Conservation (phyloP, 2,797 vertebrate species). For the Columba guinea region DNA sequence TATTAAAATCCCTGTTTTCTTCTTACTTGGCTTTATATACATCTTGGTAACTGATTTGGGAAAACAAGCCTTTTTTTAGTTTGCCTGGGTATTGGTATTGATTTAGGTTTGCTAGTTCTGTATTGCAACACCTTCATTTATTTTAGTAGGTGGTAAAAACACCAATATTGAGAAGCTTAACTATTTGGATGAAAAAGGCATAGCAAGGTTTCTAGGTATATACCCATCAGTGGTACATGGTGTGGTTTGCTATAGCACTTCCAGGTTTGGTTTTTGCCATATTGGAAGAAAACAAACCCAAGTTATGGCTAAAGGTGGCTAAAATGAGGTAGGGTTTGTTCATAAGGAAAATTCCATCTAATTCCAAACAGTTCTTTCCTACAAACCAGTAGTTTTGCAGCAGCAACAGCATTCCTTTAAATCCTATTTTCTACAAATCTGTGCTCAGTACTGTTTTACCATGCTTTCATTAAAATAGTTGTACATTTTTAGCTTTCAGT, state of each 20-base stretch:
- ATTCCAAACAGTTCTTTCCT: neutral
- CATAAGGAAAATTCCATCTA: neutral
- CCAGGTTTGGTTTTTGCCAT: neutral
- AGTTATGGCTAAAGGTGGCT: neutral
- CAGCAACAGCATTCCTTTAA: neutral
- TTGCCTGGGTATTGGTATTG: neutral
- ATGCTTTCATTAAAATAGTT: neutral
- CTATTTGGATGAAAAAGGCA: neutral
- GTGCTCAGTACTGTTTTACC: neutral
- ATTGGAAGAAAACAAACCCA: neutral
- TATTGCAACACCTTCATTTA: neutral
- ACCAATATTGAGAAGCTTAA: neutral
- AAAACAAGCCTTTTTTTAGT: neutral
- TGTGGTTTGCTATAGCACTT: neutral
- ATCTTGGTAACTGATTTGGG: neutral
- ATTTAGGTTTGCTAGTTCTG: neutral
- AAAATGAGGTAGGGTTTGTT: neutral
- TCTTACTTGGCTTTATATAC: neutral
- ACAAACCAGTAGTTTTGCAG: neutral
- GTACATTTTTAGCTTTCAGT: neutral
- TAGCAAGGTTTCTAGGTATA: neutral
- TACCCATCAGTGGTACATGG: neutral
- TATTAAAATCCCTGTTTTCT: neutral
- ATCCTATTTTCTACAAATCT: neutral
- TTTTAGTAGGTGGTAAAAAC: neutral